These are phyloP conservation scores for Vipera ursinii DNA, from an alignment of 2,797 vertebrate species.

Conservation along the genomic window DNA sequence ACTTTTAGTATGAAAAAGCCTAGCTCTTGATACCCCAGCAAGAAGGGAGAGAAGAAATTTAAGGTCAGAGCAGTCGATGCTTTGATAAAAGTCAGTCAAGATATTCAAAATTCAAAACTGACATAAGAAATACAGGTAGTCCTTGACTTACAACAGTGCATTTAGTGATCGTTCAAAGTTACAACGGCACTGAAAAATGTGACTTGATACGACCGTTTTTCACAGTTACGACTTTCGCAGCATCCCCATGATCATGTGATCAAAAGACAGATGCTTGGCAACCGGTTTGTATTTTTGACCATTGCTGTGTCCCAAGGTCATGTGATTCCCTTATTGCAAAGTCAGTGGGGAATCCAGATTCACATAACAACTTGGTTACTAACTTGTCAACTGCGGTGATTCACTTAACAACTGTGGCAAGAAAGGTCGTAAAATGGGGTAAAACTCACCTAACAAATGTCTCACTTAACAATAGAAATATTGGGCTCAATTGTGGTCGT, in stretches of 20 bases:
- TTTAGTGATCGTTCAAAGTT: background rate
- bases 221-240: background rate
- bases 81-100: background rate
- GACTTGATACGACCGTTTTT: background rate
- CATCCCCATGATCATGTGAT: background rate
- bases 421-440: background rate
- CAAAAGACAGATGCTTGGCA: background rate
- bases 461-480: background rate
- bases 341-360: background rate
- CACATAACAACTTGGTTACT: background rate
- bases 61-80: background rate
- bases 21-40: background rate
- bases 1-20: background rate
- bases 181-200: background rate
- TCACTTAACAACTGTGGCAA: background rate
- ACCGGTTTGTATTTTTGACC: background rate
- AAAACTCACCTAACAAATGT: background rate
- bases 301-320: background rate
- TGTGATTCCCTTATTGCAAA: background rate
- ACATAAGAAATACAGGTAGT: background rate
- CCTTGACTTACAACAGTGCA: background rate
- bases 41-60: background rate
- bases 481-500: background rate
- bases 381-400: background rate
- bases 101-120: background rate